Base-by-base conservation (phyloP, 1,140 invertebrate species). In the Drosophila tropicalis region DNA sequence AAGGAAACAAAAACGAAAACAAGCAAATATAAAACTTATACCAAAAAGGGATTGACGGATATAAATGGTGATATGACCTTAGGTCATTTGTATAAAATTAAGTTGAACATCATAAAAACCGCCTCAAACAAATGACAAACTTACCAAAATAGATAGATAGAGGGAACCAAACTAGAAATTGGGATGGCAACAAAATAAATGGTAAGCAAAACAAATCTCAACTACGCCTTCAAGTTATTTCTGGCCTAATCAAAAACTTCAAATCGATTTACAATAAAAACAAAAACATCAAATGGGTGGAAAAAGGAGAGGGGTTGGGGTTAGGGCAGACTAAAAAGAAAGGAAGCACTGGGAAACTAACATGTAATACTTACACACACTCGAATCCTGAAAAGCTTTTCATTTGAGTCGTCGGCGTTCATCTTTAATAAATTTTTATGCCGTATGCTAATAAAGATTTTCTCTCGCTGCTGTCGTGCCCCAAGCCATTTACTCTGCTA, bases 401-500 rank as follows among this genome's bases (percentile, higher is more conserved):
- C 41, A 39, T 60, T 73, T 60, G 67, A 29, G 29, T 29, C 22
- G 40, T 63, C 60, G 17, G 65, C 81, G 62, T 78, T 81, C 83
- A 89, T 87, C 80, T 89, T 89, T 89, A 89, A 89, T 89, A 89
- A 89, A 89, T 89, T 89, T 89, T 89, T 89, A 89, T 89, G 85
- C 84, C 85, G 85, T 89, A 89, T 89, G 84, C 84, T 89, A 89
- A 89, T 89, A 89, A 89, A 86, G 83, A 89, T 83, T 83, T 87
- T 80, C 76, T 67, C 36, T 66, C 67, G 54, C 54, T 68, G 68
- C 55, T 83, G 83, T 78, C 70, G 75, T 76, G 77, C 77, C 77
- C 77, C 70, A 69, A 72, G 77, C 77, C 70, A 79, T 76, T 76
- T 79, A 65, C 44, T 51, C 4, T 51, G 17, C 44, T 19, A 51